Evolutionary conservation across 2,888 invertebrate species (phyloP).

Genomic region (Drosophila percnosoma): DNA sequence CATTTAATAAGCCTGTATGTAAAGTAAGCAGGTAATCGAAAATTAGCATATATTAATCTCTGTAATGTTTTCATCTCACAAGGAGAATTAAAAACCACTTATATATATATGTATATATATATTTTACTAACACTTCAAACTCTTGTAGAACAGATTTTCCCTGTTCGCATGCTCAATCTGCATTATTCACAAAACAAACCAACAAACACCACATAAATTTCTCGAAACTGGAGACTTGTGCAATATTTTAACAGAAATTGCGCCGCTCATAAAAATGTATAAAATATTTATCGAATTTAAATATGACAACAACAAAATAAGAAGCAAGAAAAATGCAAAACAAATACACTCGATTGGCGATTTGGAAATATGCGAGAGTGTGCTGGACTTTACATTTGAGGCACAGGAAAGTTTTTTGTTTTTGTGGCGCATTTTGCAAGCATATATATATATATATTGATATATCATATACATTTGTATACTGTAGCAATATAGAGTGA

Average conservation of each 20-base stretch:
- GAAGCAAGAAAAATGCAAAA: conserved; percentile 20
- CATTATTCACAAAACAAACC: conserved; percentile 56
- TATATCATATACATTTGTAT: conserved; percentile 5
- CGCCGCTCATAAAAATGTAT: conserved; percentile 64
- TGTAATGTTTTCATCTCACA: not conserved
- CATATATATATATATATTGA: not conserved
- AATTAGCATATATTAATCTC: conserved; percentile 2
- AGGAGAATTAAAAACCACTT: not conserved
- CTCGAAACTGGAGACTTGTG: conserved; percentile 41
- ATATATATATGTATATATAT: not conserved
- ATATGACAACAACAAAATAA: conserved; percentile 37
- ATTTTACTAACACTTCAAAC: not conserved
- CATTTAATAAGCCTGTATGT: conserved; percentile 1
- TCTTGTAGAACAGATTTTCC: conserved; percentile 9
- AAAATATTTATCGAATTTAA: conserved; percentile 76
- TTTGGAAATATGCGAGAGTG: conserved; percentile 34
- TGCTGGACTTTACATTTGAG: conserved; percentile 23
- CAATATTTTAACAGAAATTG: conserved; percentile 70
- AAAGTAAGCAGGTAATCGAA: not conserved
- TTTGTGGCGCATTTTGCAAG: conserved; percentile 19
- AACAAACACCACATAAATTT: conserved; percentile 56
- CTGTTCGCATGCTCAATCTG: conserved; percentile 54
- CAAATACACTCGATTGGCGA: conserved; percentile 37
- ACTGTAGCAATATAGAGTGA: conserved; percentile 49
- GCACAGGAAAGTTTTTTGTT: conserved; percentile 16